phyloP scores from a whole-genome alignment of 2,888 invertebrate genomes.

The Meganola albula region DNA sequence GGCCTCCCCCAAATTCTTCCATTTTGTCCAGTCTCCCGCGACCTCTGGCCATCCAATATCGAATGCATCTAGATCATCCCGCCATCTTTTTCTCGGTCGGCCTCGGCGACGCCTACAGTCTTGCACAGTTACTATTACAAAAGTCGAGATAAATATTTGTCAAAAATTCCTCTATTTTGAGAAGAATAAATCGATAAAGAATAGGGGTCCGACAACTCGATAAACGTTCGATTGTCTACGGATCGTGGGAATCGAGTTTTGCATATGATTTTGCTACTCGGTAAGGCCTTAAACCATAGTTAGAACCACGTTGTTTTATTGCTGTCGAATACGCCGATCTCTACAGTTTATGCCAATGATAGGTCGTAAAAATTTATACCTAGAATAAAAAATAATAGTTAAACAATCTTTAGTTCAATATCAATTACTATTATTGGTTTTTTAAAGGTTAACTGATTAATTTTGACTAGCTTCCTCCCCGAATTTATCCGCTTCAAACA shows the following conservation, averaged over 20 bases:
- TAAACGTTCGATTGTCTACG: constrained; percentile 52
- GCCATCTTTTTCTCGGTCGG: no score
- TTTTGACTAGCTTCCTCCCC: no score
- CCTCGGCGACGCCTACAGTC: no score
- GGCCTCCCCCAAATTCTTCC: no score
- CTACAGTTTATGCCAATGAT: constrained; percentile 19
- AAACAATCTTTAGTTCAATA: constrained; percentile 8
- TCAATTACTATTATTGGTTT: background rate
- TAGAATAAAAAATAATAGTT: constrained; percentile 4
- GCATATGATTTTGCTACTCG: constrained; percentile 52
- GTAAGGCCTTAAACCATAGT: constrained; percentile 24
- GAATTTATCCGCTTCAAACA: no score
- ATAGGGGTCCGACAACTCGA: constrained; percentile 39
- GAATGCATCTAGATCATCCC: no score
- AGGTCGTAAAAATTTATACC: constrained; percentile 20
- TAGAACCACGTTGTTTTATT: constrained; percentile 25
- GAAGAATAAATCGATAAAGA: constrained; percentile 33
- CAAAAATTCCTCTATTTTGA: no score
- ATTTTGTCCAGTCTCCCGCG: no score
- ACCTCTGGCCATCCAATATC: no score
- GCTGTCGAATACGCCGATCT: constrained; percentile 11
- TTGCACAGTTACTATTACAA: no score
- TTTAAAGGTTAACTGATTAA: no score
- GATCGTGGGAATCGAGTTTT: constrained; percentile 58
- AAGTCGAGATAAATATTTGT: no score